Base-by-base conservation (phyloP, 1,140 invertebrate genomes). In the Cotesia vestalis region DNA sequence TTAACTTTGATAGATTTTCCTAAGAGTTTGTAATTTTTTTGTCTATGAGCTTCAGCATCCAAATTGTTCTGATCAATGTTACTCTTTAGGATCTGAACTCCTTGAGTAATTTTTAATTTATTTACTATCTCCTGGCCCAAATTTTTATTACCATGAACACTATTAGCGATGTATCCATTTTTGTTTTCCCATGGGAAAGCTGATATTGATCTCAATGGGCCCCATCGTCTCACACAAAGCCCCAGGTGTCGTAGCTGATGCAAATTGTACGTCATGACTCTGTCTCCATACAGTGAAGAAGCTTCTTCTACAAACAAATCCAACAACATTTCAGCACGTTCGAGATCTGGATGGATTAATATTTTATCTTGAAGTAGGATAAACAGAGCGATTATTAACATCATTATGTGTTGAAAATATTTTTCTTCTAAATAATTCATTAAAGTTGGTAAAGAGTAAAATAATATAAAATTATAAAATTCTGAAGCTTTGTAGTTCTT, bases 331-430 rank as follows among this genome's bases (percentile, higher is more conserved):
- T 73, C 66, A 38, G 78, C 69, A 69, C 64, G 9, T 40, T 71
- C 3, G 3, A 77, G 66, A 11, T 79, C 72, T 2, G 40, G 35
- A 51, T 59, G n/a, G 62, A 8, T 51, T 11, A 55, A 5, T 4
- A 12, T 27, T 73, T 75, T 51, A 36, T 77, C 20, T 66, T 78
- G 70, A 1, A 78, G 57, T 35, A 78, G 63, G 27, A 53, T 61
- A 40, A 73, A 73, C 2, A 77, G 12, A 1, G 75, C 60, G 17
- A 34, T 59, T 3, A 79, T 76, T 6, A 75, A 64, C 0, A 77
- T 34, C 2, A 80, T 72, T 74, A 74, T 77, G 38, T 80, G 76
- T 66, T 80, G 76, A 4, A 76, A 46, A 40, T 78, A 80, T 61
- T 77, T 66, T 57, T 80, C 62, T 34, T 71, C 35, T 17, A 77